Base-by-base conservation (phyloP, 2,797 vertebrate species). In the Gadopsis bispinosus region DNA sequence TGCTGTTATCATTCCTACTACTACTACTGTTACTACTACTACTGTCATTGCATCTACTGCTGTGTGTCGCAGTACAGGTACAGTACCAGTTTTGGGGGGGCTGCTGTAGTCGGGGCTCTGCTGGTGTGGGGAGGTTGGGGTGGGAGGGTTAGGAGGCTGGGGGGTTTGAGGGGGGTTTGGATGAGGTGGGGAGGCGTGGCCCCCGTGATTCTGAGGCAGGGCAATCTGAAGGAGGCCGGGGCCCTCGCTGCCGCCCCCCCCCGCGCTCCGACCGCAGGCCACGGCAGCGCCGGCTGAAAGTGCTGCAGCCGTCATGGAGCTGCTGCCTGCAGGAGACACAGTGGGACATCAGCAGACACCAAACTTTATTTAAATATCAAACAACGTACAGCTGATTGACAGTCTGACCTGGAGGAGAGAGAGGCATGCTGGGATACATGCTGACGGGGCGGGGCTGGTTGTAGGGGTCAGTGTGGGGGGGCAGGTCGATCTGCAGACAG, bases 401-500 rank as follows among this genome's bases (percentile, higher is more conserved):
- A 54, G 47, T 13, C 66, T 55, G n/a, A 87, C 91, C 89, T 82
- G 88, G 83, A 13, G 95, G 93, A 35, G 95, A 95, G 26, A 94
- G 91, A 20, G 93, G 92, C 85, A 91, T 91, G 83, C 83, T 89
- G 35, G 93, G 84, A 89, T 91, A 95, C 75, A 91, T 88, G 72
- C 59, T 70, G 50, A 90, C 0, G 62, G 84, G 50, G 80, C 58
- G 65, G 78, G 91, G 80, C 66, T 92, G 93, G 71, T 13, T 67
- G 78, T 92, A 94, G 16, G 88, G 77, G 11, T 94, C 94, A 0
- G 87, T 9, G 19, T 89, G 88, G 59, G 90, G 64, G 39, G 92
- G 90, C 63, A 89, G 83, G 31, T 96, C 95, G 33, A 95, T 87
- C 86, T 95, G 95, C 58, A 94, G 89, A 72, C 96, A 92, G 83